Conservation (phyloP, 1,140 invertebrate species). For the Dendroctonus valens region DNA sequence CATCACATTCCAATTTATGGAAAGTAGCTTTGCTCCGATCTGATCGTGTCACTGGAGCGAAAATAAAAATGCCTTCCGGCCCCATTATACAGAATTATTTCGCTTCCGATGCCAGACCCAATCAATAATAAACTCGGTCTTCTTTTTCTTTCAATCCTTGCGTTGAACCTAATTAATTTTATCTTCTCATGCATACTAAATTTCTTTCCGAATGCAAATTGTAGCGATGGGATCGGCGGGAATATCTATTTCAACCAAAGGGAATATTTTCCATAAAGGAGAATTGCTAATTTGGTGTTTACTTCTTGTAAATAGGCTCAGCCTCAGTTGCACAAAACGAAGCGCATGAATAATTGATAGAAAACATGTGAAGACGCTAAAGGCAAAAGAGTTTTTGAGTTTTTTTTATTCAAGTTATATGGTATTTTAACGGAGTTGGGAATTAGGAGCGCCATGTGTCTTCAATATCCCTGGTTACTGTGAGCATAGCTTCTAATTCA, state of each 20-base stretch:
- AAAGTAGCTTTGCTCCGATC: slow-evolving; percentile 2
- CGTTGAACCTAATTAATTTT: slow-evolving; percentile 22
- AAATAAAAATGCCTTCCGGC: slow-evolving; percentile 15
- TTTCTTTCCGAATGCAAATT: slow-evolving; percentile 14
- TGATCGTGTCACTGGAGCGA: slow-evolving; percentile 3
- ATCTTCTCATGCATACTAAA: slow-evolving; percentile 19
- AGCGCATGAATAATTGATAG: not conserved
- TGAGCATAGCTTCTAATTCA: too few species aligned
- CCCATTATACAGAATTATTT: slow-evolving; percentile 22
- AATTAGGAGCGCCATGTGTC: too few species aligned
- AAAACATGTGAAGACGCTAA: not conserved
- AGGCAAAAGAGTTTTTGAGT: not conserved
- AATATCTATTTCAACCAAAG: slow-evolving; percentile 6
- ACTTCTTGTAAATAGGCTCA: not conserved
- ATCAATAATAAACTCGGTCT: slow-evolving; percentile 11
- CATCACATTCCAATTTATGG: slow-evolving; percentile 6
- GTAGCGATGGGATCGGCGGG: slow-evolving; percentile 3
- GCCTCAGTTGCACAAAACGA: not conserved
- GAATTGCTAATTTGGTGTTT: slow-evolving; percentile 1
- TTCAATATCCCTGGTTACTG: too few species aligned
- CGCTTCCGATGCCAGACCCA: slow-evolving; percentile 17
- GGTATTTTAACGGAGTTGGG: not conserved
- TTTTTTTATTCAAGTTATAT: not conserved
- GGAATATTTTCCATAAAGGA: not conserved
- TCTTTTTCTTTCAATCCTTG: slow-evolving; percentile 12